Evolutionary conservation across 2,888 invertebrate genomes (phyloP), one percentile per base, ranked within the genome.

Genomic region (Quadroppia sp.): DNA sequence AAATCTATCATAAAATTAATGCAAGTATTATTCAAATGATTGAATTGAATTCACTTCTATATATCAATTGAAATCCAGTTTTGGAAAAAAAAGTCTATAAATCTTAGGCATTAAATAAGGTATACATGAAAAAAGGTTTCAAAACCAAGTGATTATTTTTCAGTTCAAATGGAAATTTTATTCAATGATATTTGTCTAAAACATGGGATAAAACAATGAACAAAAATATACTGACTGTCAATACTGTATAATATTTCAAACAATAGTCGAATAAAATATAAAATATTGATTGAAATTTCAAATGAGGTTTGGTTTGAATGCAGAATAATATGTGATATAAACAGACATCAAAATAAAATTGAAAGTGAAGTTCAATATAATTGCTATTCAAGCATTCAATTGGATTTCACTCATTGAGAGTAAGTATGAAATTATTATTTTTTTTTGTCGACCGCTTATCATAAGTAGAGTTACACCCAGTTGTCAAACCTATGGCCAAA

Each of bases 171-270:
- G 28, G 56, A 56, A 56, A 56, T 56, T 30, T 30, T 56, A 56
- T 56, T 56, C 56, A 56, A 56, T 56, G 28, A 30, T 30, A 56
- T 56, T 56, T 56, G 56, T 56, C 56, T 56, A 30, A 56, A 56
- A n/a, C 20, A 4, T 11, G 11, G 0, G 25, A 53, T 11, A 53
- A n/a, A n/a, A n/a, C n/a, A n/a, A n/a, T n/a, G n/a, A n/a, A n/a
- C n/a, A n/a, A n/a, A n/a, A n/a, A n/a, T n/a, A n/a, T 9, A 36
- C 9, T 36, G 36, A 36, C 36, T 36, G 36, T 7, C n/a, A 36
- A 36, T 36, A 45, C 45, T 45, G 45, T 45, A 7, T 17, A 13
- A 45, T 45, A 15, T 17, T 45, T 45, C 45, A 45, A 45, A 9
- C 36, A 36, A 36, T 36, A 45, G 2, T 45, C 45, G 11, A 15